Evolutionary conservation across 2,797 vertebrate species (phyloP).

Genomic region (Acanthornis magna): DNA sequence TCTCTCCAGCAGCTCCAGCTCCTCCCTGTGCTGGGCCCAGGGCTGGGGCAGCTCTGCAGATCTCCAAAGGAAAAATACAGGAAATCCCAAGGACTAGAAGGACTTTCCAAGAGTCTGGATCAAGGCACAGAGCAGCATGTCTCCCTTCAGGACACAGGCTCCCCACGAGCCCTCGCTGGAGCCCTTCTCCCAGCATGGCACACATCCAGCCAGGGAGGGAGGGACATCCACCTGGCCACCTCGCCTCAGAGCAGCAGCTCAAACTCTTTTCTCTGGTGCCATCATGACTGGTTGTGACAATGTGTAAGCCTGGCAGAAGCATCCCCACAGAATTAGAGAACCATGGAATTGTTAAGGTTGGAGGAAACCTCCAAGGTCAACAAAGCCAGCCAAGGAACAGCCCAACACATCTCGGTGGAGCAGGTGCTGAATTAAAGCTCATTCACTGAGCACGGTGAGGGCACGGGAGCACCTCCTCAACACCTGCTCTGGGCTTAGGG

Average conservation of each 20-base stretch:
- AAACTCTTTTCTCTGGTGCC: not conserved
- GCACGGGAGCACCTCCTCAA: not conserved
- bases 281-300: not conserved
- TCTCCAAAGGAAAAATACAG: not conserved
- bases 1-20: not conserved
- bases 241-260: not conserved
- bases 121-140: not conserved
- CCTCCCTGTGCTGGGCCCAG: not conserved
- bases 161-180: not conserved
- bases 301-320: not conserved
- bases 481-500: not conserved
- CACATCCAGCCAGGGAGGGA: not conserved
- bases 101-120: not conserved
- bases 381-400: not conserved
- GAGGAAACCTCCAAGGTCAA: not conserved
- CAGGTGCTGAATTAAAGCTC: not conserved
- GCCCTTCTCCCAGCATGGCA: not conserved
- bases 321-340: fast-evolving
- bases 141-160: not conserved
- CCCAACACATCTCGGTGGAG: not conserved
- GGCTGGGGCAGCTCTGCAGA: not conserved
- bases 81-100: not conserved
- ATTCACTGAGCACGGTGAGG: not conserved
- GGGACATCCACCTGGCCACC: fast-evolving
- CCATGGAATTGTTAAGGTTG: not conserved